Conservation (phyloP, 2,113 vertebrate species). For the Psilopsiagon aymara region DNA sequence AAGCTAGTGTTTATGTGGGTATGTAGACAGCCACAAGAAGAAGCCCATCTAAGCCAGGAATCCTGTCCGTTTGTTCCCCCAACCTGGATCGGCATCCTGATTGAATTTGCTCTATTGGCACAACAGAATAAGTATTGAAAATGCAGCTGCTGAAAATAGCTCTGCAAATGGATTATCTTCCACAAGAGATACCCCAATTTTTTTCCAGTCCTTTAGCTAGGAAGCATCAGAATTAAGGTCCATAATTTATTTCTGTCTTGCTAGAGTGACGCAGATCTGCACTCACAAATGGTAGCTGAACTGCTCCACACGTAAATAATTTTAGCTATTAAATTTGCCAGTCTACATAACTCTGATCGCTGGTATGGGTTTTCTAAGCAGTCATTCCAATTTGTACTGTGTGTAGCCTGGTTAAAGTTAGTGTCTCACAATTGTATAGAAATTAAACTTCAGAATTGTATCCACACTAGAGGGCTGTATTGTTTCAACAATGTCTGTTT, state of each 20-base stretch:
- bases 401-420: neutral
- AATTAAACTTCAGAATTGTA: neutral
- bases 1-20: neutral
- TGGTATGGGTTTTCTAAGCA: neutral
- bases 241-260: neutral
- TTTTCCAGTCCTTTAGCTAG: neutral
- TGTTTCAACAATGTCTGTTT: neutral
- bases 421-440: neutral
- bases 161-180: neutral
- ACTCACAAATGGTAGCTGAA: neutral
- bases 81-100: neutral
- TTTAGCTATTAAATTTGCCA: neutral
- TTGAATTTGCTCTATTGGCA: neutral
- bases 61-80: neutral
- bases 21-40: neutral
- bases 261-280: neutral
- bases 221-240: neutral
- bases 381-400: neutral
- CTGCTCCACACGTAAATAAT: neutral
- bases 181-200: fast-evolving
- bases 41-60: fast-evolving
- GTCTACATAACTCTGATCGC: neutral
- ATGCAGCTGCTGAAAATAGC: neutral
- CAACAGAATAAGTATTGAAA: neutral
- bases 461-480: conserved; percentile 48